Evolutionary conservation across 1,140 invertebrate genomes (phyloP).

Genomic region (Anastrepha ludens): DNA sequence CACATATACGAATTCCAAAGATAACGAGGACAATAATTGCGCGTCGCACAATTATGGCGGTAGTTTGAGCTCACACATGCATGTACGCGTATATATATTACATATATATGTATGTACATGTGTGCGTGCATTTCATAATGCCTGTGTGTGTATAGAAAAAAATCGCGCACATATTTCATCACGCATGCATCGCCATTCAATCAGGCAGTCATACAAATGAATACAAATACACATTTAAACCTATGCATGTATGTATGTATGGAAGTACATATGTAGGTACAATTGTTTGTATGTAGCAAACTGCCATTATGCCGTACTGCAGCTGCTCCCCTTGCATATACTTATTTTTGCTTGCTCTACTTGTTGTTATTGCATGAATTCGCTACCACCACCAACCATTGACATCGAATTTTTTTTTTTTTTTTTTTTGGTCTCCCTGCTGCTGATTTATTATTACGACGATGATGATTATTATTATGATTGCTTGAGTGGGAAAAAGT

Average conservation of each 20-base stretch:
- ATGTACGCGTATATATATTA: background rate
- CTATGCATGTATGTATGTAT: background rate
- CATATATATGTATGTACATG: background rate
- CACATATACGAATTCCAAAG: conserved; percentile 18
- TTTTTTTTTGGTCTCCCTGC: conserved; percentile 18
- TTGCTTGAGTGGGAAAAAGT: conserved; percentile 56
- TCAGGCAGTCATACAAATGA: no score
- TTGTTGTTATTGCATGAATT: conserved; percentile 44
- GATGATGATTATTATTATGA: conserved; percentile 54
- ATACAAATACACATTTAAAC: no score
- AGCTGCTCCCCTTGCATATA: background rate
- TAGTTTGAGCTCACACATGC: background rate
- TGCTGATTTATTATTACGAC: conserved; percentile 47
- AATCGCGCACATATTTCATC: background rate
- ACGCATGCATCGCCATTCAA: background rate
- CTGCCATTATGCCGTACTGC: conserved; percentile 28
- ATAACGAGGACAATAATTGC: conserved; percentile 53
- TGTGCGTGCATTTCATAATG: background rate
- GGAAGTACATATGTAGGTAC: background rate
- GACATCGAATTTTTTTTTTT: background rate
- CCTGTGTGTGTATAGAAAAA: background rate
- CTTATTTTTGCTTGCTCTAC: background rate
- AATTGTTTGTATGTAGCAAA: no score
- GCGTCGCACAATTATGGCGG: conserved; percentile 42
- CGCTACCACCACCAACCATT: background rate